Evolutionary conservation across 2,113 vertebrate species (phyloP).

Genomic region (Mirounga angustirostris): DNA sequence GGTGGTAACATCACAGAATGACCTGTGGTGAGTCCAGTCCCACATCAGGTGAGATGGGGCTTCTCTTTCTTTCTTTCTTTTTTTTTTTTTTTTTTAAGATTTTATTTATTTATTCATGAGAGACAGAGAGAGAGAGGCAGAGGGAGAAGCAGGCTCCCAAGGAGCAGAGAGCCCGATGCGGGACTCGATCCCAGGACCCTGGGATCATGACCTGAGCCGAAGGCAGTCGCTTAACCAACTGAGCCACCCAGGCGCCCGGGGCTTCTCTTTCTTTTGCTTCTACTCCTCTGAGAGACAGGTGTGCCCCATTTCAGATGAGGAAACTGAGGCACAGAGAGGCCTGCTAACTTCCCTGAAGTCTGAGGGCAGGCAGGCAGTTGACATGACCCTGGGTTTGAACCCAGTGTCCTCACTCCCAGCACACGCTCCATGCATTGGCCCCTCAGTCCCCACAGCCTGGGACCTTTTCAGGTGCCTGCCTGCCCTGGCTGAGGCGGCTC

Average conservation of each 20-base stretch:
- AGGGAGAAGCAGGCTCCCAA: too few relatives aligned
- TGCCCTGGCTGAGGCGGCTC: not conserved
- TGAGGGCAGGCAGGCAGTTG: not conserved
- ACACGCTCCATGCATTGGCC: not conserved
- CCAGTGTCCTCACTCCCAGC: not conserved
- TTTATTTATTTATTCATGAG: too few relatives aligned
- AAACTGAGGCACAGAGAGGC: not conserved
- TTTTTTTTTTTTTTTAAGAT: too few relatives aligned
- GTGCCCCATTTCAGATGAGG: not conserved
- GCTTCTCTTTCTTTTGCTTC: not conserved
- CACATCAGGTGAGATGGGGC: accelerated
- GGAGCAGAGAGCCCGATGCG: too few relatives aligned
- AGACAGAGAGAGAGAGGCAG: too few relatives aligned
- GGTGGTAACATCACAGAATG: not conserved
- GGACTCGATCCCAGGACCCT: too few relatives aligned
- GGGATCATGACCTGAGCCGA: too few relatives aligned
- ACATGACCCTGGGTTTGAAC: not conserved
- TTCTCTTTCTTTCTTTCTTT: not conserved
- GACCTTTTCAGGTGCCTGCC: not conserved
- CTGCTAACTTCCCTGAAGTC: not conserved
- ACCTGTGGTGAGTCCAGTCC: not conserved
- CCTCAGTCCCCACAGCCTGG: not conserved
- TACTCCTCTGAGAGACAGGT: not conserved
- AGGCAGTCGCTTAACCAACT: too few relatives aligned
- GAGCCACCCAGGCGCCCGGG: too few relatives aligned